A percentile compares a stretch with the other conserved stretches of the same genome.
Evolutionary conservation across 2,888 invertebrate species (phyloP).

Genomic region (Coremacera marginata): DNA sequence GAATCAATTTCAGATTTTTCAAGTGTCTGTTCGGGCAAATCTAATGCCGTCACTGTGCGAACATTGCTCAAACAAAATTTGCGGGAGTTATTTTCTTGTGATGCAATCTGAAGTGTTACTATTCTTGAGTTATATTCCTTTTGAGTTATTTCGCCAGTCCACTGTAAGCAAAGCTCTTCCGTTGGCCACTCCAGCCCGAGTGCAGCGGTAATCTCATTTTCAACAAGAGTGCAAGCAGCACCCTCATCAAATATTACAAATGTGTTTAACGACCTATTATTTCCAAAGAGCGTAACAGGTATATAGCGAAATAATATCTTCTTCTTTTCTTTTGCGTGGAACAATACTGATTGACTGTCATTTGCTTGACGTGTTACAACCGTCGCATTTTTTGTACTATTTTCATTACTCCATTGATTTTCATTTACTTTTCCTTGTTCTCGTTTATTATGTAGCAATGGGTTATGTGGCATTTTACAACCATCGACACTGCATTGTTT

Average conservation of each 20-base stretch:
- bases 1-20: not conserved
- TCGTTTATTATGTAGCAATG: not conserved
- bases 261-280: not conserved
- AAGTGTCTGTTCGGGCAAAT: not conserved
- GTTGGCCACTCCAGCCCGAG: conserved; percentile 15
- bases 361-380: too few relatives aligned
- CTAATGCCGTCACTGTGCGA: not conserved
- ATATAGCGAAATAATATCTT: conserved; percentile 29
- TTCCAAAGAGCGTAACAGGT: conserved; percentile 33
- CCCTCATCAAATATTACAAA: conserved; percentile 35
- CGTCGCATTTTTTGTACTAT: too few relatives aligned
- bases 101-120: conserved; percentile 29
- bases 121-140: conserved; percentile 34
- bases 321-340: conserved; percentile 6
- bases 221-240: conserved; percentile 31
- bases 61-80: not conserved
- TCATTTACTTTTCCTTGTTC: not conserved
- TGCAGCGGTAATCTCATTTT: not conserved
- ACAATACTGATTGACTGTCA: too few relatives aligned
- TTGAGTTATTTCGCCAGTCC: conserved; percentile 38
- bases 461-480: not conserved
- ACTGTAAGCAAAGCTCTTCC: conserved; percentile 23
- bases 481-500: not conserved
- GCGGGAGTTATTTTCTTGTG: not conserved
- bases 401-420: too few relatives aligned